Base-by-base conservation (phyloP, 2,113 vertebrate species). In the Axis porcinus region DNA sequence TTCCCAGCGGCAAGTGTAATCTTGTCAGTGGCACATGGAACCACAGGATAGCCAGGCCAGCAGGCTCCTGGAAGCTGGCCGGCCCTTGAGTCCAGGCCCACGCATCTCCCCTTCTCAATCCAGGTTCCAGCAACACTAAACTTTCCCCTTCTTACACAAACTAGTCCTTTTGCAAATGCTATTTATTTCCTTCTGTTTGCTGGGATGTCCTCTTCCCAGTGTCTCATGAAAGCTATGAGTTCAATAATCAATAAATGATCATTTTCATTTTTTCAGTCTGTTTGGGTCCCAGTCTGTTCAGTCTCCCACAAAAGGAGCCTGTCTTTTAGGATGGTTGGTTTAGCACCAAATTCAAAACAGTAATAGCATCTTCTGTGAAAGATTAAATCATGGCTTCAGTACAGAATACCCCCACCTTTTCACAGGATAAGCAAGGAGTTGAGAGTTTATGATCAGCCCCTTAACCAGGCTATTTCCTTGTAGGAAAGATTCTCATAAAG, bases 1-100 rank as follows among this genome's bases (percentile, higher is more conserved):
- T 43, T 19, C 16, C 8, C 27, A 1, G 2, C 0, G 19, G 54
- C 3, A 47, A 1, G 1, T 0, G 3, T 7, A 8, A 9, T n/a
- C 54, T 60, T 74, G 27, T 58, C 10, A 40, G 94, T 7, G 16
- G 57, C 5, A 13, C 0, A 0, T 36, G 70, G 83, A 28, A 45
- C 25, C 58, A 7, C 23, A 40, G 52, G 30, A 43, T 1, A 27
- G 36, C 28, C 57, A 74, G 11, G n/a, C 40, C 12, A 23, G 43
- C n/a, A 67, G 25, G 33, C 47, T 33, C 40, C 14, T 4, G 40
- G 12, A 13, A 55, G 2, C 23, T 3, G 1, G 23, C 13, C 28
- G 74, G 12, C 14, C 14, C 5, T 5, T 4, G 1, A 2, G 6
- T 28, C 28, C 40, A 83, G 94, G 62, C 5, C 45, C 36, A 16